Evolutionary conservation across 1,140 invertebrate species (phyloP), one percentile per base, ranked within the genome.

Genomic region (Drosophila ironensis): DNA sequence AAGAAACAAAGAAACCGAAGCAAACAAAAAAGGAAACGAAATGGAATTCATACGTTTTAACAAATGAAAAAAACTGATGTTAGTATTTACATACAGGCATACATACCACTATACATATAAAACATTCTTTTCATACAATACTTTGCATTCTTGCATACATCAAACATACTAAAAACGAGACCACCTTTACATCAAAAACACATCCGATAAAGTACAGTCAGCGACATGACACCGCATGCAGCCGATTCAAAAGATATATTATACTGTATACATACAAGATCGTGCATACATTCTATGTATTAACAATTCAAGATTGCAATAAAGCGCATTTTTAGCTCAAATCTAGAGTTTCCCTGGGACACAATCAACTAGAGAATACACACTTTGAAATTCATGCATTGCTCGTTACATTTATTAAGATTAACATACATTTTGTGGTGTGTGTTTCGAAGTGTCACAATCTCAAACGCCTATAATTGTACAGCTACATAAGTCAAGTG

Each of bases 261-360:
- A 11, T 24, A 33, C 17, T 28, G 22, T 20, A 42, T 45, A 44
- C 40, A 45, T 28, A 38, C 6, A 46, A 24, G 14, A 52, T 17
- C 17, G 24, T 12, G 24, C 6, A 24, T 16, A 14, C 22, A 44
- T 7, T 14, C 11, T 25, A 16, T 42, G 6, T 25, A 25, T 28
- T 38, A 59, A 50, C 9, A 61, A 70, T 59, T 63, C 70, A 70
- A 53, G 53, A 66, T 57, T 80, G 75, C 66, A 80, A 80, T 71
- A 80, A 80, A 80, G 59, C 71, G 59, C 70, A 77, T 72, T 77
- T 76, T 75, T 64, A 75, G 72, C 72, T 75, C 66, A 57, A 37
- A 8, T 8, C 5, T 38, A 11, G 16, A 8, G n/a, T 17, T 17
- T 50, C 9, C 16, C 19, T 33, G 28, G 28, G 28, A 30, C 3